Conservation (phyloP, 2,797 vertebrate genomes). For the Melanogrammus aeglefinus region DNA sequence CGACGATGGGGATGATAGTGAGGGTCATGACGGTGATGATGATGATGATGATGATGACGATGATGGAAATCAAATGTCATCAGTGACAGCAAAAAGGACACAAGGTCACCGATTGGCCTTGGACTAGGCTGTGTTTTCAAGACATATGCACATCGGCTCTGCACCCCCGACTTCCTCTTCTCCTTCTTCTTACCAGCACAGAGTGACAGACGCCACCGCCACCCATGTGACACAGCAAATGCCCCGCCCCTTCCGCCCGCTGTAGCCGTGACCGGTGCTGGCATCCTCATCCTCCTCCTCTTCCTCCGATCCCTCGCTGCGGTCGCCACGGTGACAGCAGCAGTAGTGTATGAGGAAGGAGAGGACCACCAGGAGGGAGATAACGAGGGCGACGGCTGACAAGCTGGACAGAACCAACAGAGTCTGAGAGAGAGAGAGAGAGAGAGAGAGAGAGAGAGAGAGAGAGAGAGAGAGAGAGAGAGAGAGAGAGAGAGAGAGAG, state of each 20-base stretch:
- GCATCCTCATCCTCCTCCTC: conserved; percentile 79
- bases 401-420: conserved; percentile 75
- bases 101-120: neutral
- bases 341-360: conserved; percentile 82
- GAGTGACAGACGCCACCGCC: conserved; percentile 83
- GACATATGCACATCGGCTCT: too few relatives aligned
- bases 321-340: conserved; percentile 79
- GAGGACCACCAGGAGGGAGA: conserved; percentile 76
- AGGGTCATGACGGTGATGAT: neutral
- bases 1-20: neutral
- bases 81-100: neutral
- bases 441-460: conserved; percentile 45
- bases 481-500: conserved; percentile 66
- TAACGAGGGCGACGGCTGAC: conserved; percentile 73
- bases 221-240: conserved; percentile 91
- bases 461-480: conserved; percentile 15
- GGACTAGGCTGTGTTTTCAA: neutral
- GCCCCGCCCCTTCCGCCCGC: conserved; percentile 77
- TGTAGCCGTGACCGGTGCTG: conserved; percentile 76
- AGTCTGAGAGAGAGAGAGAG: conserved; percentile 64
- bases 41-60: neutral
- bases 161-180: neutral
- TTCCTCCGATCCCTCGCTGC: conserved; percentile 73
- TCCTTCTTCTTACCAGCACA: conserved; percentile 81
- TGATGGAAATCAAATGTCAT: neutral